Conservation (phyloP, 1,140 invertebrate species). For the Platyscapa corneri region DNA sequence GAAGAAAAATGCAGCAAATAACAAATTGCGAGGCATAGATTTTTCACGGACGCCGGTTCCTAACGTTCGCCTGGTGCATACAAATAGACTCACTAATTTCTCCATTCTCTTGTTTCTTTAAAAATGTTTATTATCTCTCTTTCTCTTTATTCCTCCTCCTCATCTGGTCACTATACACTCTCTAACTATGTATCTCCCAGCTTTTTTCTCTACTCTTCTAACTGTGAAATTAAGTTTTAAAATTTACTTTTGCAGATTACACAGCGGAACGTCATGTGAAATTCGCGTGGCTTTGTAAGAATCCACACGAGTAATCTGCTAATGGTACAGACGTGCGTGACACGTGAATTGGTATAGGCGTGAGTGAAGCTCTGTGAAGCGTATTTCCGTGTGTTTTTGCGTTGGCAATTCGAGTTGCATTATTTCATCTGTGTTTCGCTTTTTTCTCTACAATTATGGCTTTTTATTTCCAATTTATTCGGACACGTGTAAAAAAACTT, state of each 20-base stretch:
- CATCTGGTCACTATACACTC: neutral
- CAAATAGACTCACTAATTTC: constrained; percentile 43
- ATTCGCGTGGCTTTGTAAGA: constrained; percentile 16
- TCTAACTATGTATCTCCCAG: neutral
- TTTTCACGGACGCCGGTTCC: constrained; percentile 11
- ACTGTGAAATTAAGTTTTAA: constrained; percentile 24
- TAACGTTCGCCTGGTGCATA: neutral
- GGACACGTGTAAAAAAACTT: neutral
- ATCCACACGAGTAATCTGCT: constrained; percentile 31
- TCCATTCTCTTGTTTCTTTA: neutral
- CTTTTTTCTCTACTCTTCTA: neutral
- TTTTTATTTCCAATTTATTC: neutral
- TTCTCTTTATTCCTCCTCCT: neutral
- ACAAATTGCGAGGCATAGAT: neutral
- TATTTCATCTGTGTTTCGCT: neutral
- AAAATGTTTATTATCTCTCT: neutral
- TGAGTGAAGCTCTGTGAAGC: neutral
- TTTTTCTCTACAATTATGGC: neutral
- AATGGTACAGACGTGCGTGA: constrained; percentile 22
- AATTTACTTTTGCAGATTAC: neutral
- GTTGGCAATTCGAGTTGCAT: constrained; percentile 12
- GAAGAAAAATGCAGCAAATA: constrained; percentile 2
- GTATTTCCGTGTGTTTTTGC: constrained; percentile 25
- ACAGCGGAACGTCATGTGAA: neutral
- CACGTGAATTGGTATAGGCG: neutral